These are phyloP conservation scores for Etheostoma perlongum DNA, from an alignment of 2,797 vertebrate genomes.

Conservation along the genomic window DNA sequence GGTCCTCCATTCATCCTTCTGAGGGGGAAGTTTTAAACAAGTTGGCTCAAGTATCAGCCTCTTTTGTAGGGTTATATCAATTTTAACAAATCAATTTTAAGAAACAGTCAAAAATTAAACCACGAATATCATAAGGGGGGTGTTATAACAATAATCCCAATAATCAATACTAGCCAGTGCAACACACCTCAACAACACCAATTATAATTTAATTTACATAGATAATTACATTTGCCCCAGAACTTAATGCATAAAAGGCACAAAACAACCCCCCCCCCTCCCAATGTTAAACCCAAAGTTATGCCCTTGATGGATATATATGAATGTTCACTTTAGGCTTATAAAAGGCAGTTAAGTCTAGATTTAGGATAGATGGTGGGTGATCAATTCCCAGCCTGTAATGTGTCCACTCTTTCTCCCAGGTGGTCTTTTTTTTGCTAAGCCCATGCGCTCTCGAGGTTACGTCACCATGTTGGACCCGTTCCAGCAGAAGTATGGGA, in stretches of 20 bases:
- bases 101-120: background rate
- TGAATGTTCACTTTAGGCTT: background rate
- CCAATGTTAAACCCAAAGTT: too few species aligned
- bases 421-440: conserved; percentile 98
- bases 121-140: too few species aligned
- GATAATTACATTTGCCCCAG: too few species aligned
- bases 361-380: background rate
- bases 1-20: background rate
- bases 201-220: too few species aligned
- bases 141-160: too few species aligned
- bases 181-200: too few species aligned
- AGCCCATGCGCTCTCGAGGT: conserved; percentile 96
- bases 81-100: background rate
- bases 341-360: background rate
- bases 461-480: conserved; percentile 99
- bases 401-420: conserved; percentile 30
- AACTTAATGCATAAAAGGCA: too few species aligned
- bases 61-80: background rate
- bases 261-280: too few species aligned
- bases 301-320: background rate
- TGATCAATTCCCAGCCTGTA: background rate
- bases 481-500: conserved; percentile 97
- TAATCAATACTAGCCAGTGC: too few species aligned
- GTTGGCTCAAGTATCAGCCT: background rate
- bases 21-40: too few species aligned